Base-by-base conservation (phyloP, 2,888 invertebrate species). In the Atethmia centrago region DNA sequence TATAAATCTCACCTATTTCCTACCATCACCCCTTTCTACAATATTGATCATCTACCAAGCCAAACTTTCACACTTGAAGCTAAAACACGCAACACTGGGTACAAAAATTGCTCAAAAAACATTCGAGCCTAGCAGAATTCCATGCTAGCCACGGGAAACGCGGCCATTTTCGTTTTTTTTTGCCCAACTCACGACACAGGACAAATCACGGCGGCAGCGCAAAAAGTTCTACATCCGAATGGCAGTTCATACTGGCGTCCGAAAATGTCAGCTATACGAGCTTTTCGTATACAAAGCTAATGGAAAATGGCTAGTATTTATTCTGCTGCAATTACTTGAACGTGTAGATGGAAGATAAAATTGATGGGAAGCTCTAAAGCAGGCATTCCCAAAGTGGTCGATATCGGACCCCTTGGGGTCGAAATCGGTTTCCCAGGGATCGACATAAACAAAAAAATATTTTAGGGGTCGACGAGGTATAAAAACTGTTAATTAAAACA, bases 41-140 rank as follows among this genome's bases (percentile, higher is more conserved):
- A 21, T 21, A 45, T 47, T 16, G 21, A 64, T 14, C 16, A 1
- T 3, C 36, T 40, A 58, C 63, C 36, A n/a, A 51, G 0, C 53
- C 19, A 42, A 55, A 49, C 10, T 14, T 47, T 25, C 31, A 47
- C 40, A 72, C 14, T 55, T n/a, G 14, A 28, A 19, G 4, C 31
- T 14, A 21, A 58, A 71, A 55, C 90, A 91, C 74, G 77, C 78
- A 76, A 71, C 45, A 47, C 49, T 21, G 28, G 28, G 0, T 40
- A 28, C 42, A 66, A 47, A 58, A 67, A 71, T 61, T 77, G 63
- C 45, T 67, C 53, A 61, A 67, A 82, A 82, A 74, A 56, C 16
- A 59, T 62, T 45, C 49, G 31, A 58, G 8, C 40, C 45, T 10
- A 28, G 19, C 47, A 49, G 31, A 69, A 55, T 73, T 55, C n/a